phyloP scores from a whole-genome alignment of 2,888 invertebrate genomes.

The Chydorus sphaericus region DNA sequence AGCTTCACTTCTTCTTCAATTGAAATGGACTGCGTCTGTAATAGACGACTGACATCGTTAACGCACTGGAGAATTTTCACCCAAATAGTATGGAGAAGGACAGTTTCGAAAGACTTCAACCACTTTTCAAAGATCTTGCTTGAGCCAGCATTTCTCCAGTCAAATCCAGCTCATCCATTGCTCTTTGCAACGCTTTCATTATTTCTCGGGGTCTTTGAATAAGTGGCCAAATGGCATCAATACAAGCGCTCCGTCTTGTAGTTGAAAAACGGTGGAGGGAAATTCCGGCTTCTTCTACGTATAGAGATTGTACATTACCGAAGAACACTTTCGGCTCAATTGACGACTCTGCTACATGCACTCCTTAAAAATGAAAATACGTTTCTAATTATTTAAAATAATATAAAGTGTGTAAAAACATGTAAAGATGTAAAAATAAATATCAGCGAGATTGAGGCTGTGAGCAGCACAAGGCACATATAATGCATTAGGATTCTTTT shows the following conservation, averaged over 20 bases:
- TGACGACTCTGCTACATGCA: not conserved
- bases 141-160: not conserved
- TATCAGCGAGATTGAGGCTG: not conserved
- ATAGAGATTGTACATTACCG: not conserved
- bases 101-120: not conserved
- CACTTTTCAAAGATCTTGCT: not conserved
- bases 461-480: slow-evolving; percentile 12
- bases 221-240: not conserved
- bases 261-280: not conserved
- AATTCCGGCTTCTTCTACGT: not conserved
- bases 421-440: too few species aligned
- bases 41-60: not conserved
- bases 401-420: too few species aligned
- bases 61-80: not conserved
- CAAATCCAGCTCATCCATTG: not conserved
- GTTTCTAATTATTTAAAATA: too few species aligned
- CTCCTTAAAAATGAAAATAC: too few species aligned
- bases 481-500: slow-evolving; percentile 2
- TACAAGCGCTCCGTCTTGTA: not conserved
- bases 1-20: not conserved
- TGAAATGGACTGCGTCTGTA: not conserved
- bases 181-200: not conserved
- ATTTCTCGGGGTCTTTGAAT: not conserved
- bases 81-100: not conserved
- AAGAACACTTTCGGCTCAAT: not conserved